Evolutionary conservation across 2,888 invertebrate species (phyloP).

Genomic region (Nomada ferruginata): DNA sequence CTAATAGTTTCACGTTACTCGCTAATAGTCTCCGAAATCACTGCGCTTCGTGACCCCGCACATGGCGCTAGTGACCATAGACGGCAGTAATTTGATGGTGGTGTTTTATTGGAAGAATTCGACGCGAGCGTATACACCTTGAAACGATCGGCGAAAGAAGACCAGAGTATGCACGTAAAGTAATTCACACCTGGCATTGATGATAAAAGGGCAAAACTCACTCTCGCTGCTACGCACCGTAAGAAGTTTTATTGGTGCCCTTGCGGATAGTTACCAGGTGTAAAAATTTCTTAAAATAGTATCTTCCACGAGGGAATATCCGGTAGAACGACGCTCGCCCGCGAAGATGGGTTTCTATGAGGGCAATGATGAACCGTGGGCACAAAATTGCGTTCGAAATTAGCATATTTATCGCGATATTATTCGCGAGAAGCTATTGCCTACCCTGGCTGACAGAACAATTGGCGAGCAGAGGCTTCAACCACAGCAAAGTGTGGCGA

Average conservation of each 20-base stretch:
- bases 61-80: not conserved
- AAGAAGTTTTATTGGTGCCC: conserved; percentile 6
- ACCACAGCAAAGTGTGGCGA: not conserved
- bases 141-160: conserved; percentile 14
- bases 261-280: not conserved
- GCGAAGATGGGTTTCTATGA: conserved; percentile 35
- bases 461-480: conserved; percentile 5
- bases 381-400: conserved; percentile 62
- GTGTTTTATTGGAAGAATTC: not conserved
- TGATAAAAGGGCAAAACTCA: not conserved
- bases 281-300: conserved; percentile 38
- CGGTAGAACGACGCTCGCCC: conserved; percentile 4
- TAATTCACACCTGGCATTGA: no score
- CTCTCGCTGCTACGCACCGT: not conserved
- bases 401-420: conserved; percentile 66
- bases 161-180: not conserved
- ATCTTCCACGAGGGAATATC: conserved; percentile 7
- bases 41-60: conserved; percentile 15
- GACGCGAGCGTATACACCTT: conserved; percentile 29
- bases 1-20: conserved; percentile 56
- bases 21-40: conserved; percentile 57
- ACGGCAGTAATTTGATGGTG: conserved; percentile 45
- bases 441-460: conserved; percentile 9
- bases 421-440: conserved; percentile 51
- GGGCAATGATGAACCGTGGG: conserved; percentile 29